Evolutionary conservation across 2,113 vertebrate genomes (phyloP), one percentile per base, ranked within the genome.

Genomic region (Anthoscopus minutus): DNA sequence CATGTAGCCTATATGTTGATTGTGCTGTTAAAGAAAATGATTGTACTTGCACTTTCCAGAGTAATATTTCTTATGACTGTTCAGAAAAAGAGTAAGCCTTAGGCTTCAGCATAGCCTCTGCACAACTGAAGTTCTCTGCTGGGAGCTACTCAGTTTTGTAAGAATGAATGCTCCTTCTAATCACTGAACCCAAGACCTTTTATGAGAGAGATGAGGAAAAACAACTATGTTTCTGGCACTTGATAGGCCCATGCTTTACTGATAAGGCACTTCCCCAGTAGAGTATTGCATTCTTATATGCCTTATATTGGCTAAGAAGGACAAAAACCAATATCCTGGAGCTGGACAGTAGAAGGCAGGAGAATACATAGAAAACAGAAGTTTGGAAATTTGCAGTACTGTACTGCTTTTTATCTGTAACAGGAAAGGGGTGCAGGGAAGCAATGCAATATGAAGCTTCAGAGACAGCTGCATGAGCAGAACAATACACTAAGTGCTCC

Each of bases 391-490:
- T 57, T 60, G 15, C 33, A 82, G 60, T 23, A 51, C 30, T 54
- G 37, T 31, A 37, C 56, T 71, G 72, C 20, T 66, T 81, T 80
- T 88, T 71, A 54, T 93, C 45, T 22, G 1, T 45, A 67, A 78
- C 10, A 67, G n/a, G 33, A 64, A 71, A 42, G 38, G 28, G 15
- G 6, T 77, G 48, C 33, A 35, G 15, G 20, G 22, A 51, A 48
- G 56, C 56, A 64, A 72, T 47, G 95, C 27, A 91, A 40, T 40
- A 51, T 64, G 50, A 87, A 86, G 60, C 25, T 89, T 57, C 67
- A 60, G 71, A 88, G 61, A 92, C 92, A 88, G 91, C 76, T 94
- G 93, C 72, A 60, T 65, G 58, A 93, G 86, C 77, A 95, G 82
- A 95, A 96, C 92, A 96, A 93, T 93, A 67, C 79, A 64, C 61